These are phyloP conservation scores for Lasiommata megera DNA, from an alignment of 2,888 invertebrate genomes.

Conservation along the genomic window DNA sequence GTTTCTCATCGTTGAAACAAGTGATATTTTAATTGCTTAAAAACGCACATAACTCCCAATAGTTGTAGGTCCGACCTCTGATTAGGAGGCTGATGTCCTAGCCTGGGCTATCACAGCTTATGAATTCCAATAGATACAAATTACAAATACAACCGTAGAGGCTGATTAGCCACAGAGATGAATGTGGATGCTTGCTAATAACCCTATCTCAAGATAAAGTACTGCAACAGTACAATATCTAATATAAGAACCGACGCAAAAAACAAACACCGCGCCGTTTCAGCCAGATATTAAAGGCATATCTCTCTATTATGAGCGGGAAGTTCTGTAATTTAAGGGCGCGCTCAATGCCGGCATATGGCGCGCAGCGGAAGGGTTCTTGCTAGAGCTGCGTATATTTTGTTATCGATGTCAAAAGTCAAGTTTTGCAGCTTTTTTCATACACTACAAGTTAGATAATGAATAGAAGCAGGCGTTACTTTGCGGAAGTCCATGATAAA, in stretches of 20 bases:
- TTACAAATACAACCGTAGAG: conserved; percentile 3
- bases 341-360: conserved; percentile 70
- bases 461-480: no score
- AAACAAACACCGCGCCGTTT: conserved; percentile 73
- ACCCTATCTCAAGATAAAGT: conserved; percentile 28
- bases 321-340: conserved; percentile 80
- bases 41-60: no score
- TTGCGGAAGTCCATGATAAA: no score
- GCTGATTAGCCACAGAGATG: conserved; percentile 22
- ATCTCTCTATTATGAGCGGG: conserved; percentile 81
- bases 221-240: conserved; percentile 48
- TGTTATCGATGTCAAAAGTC: neutral
- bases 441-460: no score
- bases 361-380: conserved; percentile 62
- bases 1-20: no score
- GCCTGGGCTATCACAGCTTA: no score
- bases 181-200: conserved; percentile 25
- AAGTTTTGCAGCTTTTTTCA: no score
- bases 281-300: conserved; percentile 81
- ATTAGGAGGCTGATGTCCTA: no score
- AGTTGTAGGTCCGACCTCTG: no score
- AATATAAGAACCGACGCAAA: conserved; percentile 74
- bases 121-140: neutral
- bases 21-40: no score
- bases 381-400: conserved; percentile 22